A percentile compares a stretch with the other conserved stretches of the same genome.
Conservation (phyloP, 2,113 vertebrate species). For the Oncorhynchus gorbuscha region DNA sequence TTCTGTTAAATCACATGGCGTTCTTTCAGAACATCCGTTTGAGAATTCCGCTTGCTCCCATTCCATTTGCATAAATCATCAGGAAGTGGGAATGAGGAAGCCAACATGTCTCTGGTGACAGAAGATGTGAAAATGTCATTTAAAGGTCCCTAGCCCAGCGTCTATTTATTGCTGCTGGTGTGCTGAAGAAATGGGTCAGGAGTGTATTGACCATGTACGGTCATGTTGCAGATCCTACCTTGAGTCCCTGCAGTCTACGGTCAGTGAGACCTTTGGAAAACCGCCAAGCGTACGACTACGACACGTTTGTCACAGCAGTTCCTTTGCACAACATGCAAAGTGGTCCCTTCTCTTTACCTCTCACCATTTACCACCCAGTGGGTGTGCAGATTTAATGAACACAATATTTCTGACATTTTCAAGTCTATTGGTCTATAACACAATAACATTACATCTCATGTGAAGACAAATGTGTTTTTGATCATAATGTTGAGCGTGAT, state of each 20-base stretch:
- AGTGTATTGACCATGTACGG: neutral
- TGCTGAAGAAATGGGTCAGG: neutral
- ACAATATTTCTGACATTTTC: too few relatives aligned
- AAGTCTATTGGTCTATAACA: too few relatives aligned
- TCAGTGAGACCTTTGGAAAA: neutral
- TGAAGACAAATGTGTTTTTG: neutral
- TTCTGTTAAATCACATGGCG: neutral
- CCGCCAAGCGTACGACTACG: neutral
- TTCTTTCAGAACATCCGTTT: neutral
- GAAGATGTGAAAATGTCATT: slow-evolving; percentile 30
- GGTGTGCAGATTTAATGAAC: too few relatives aligned
- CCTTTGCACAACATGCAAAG: neutral
- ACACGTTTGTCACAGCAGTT: neutral
- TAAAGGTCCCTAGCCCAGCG: slow-evolving; percentile 1
- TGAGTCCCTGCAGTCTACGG: neutral
- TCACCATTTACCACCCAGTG: too few relatives aligned
- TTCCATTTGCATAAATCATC: slow-evolving; percentile 19
- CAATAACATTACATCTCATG: neutral
- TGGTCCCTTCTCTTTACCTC: too few relatives aligned
- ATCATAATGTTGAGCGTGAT: neutral
- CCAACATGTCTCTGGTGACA: slow-evolving; percentile 1
- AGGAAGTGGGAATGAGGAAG: slow-evolving; percentile 17
- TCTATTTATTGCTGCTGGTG: slow-evolving; percentile 11
- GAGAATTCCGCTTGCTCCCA: neutral
- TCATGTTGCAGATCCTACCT: neutral